phyloP scores from a whole-genome alignment of 2,113 vertebrate species.

The Rissa tridactyla region DNA sequence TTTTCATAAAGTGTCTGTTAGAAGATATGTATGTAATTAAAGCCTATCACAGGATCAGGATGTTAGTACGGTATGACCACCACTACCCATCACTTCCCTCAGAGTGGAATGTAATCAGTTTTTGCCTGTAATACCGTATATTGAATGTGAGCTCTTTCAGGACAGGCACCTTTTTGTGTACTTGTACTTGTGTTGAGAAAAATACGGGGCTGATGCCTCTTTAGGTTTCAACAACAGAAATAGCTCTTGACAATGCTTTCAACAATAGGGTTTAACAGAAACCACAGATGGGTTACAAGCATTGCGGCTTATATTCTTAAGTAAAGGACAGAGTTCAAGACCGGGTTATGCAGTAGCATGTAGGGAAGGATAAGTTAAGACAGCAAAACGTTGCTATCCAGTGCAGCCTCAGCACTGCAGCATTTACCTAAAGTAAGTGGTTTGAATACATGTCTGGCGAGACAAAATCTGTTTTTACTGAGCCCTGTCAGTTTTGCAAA shows the following conservation, averaged over 20 bases:
- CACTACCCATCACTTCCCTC: neutral
- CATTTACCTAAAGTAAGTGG: neutral
- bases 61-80: neutral
- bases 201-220: neutral
- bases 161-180: neutral
- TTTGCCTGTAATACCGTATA: neutral
- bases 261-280: neutral
- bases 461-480: neutral
- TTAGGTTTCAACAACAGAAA: neutral
- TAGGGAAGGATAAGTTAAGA: neutral
- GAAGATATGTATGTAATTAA: neutral
- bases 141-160: neutral
- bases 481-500: neutral
- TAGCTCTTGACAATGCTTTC: neutral
- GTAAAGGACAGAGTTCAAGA: neutral
- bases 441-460: accelerated
- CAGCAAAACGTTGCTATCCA: neutral
- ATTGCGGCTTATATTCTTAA: neutral
- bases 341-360: neutral
- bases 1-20: neutral
- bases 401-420: neutral
- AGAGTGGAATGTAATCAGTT: neutral
- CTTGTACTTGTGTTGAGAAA: neutral
- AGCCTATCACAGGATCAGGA: neutral
- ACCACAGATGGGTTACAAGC: neutral